Conservation (phyloP, 1,140 invertebrate species). For the Drosophila tristis region DNA sequence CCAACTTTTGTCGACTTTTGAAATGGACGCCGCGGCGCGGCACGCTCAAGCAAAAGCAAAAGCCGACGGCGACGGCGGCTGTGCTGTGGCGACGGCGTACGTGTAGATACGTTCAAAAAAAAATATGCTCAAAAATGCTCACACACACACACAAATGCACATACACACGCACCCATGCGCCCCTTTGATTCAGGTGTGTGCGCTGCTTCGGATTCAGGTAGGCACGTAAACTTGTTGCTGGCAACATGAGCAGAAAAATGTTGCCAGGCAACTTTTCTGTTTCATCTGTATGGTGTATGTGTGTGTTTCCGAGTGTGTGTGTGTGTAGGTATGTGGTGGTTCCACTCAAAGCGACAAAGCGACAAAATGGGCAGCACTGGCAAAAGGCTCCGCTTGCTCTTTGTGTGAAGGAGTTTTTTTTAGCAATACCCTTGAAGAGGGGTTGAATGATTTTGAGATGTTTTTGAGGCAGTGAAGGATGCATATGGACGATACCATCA, state of each 20-base stretch:
- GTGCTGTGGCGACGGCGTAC: slow-evolving; percentile 34
- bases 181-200: too few species aligned
- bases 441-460: neutral
- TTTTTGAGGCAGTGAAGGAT: neutral
- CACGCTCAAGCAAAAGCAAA: slow-evolving; percentile 80
- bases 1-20: slow-evolving; percentile 80
- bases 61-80: slow-evolving; percentile 44
- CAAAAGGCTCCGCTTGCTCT: slow-evolving; percentile 38
- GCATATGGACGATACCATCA: too few species aligned
- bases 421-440: too few species aligned
- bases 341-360: slow-evolving; percentile 56
- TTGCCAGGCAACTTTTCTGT: slow-evolving; percentile 76
- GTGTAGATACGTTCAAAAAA: slow-evolving; percentile 63
- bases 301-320: slow-evolving; percentile 1
- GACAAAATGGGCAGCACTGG: slow-evolving; percentile 68
- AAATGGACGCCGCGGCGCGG: slow-evolving; percentile 73
- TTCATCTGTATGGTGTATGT: neutral
- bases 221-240: slow-evolving; percentile 75
- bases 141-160: slow-evolving; percentile 28
- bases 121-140: slow-evolving; percentile 73
- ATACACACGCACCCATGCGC: slow-evolving; percentile 29
- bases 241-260: slow-evolving; percentile 80
- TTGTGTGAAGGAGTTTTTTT: slow-evolving; percentile 35
- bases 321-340: slow-evolving; percentile 29
- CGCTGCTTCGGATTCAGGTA: slow-evolving; percentile 46